A percentile compares a stretch with the other conserved stretches of the same genome.
phyloP scores from a whole-genome alignment of 2,797 vertebrate genomes.

The Danionella dracula region DNA sequence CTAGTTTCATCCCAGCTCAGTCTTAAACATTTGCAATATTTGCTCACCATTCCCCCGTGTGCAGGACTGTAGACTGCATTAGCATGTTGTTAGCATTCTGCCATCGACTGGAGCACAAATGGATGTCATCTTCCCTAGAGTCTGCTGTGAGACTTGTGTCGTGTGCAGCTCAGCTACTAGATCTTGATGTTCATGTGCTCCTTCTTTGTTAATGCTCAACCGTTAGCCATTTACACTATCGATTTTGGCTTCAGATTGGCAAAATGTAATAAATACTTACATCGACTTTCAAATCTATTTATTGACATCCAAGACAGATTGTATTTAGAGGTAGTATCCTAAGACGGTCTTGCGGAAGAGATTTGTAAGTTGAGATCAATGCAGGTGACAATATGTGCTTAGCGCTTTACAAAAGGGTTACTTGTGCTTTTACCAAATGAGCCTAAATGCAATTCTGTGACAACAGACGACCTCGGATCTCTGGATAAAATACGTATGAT shows the following conservation, averaged over 20 bases:
- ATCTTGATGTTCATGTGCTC: conserved; percentile 12
- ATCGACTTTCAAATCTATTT: conserved; percentile 36
- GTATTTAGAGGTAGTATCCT: conserved; percentile 1
- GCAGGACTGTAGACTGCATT: conserved; percentile 9
- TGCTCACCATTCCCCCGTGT: background rate
- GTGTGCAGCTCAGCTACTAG: conserved; percentile 18
- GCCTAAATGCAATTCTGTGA: conserved; percentile 18
- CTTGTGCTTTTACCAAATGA: conserved; percentile 5
- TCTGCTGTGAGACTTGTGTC: background rate
- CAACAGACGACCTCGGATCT: conserved; percentile 14
- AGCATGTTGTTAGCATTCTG: conserved; percentile 34
- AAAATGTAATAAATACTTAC: conserved; percentile 35
- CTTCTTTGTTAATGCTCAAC: background rate
- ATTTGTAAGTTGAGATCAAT: conserved; percentile 33
- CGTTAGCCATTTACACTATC: conserved; percentile 9
- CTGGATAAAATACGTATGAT: conserved; percentile 8
- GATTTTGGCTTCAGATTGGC: conserved; percentile 33
- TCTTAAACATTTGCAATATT: background rate
- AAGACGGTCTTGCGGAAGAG: conserved; percentile 5
- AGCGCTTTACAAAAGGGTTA: conserved; percentile 17
- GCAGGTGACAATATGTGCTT: conserved; percentile 17
- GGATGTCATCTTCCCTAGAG: conserved; percentile 21
- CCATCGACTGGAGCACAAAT: conserved; percentile 13
- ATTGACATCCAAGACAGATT: conserved; percentile 22
- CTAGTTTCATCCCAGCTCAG: background rate